phyloP scores from a whole-genome alignment of 2,113 vertebrate genomes.

The Aldabrachelys gigantea region DNA sequence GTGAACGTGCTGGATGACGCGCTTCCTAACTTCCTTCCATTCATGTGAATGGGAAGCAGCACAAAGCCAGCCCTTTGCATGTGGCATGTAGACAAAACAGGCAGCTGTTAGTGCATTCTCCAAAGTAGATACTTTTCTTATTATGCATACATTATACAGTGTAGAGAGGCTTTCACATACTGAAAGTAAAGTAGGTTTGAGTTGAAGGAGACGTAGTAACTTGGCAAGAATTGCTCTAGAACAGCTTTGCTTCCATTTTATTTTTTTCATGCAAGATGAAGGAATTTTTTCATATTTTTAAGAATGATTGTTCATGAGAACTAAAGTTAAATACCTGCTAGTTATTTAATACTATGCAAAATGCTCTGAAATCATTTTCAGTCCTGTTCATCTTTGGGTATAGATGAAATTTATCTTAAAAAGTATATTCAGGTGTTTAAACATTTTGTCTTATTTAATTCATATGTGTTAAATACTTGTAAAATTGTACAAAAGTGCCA shows the following conservation, averaged over 20 bases:
- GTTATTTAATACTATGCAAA: background rate
- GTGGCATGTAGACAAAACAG: background rate
- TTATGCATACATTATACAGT: background rate
- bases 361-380: background rate
- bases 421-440: no score
- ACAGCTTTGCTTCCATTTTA: background rate
- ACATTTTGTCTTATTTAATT: no score
- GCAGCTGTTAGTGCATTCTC: background rate
- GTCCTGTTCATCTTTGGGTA: background rate
- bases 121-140: background rate
- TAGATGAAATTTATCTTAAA: background rate
- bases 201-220: background rate
- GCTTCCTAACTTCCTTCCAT: background rate
- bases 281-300: background rate
- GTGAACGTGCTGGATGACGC: background rate
- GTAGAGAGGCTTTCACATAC: background rate
- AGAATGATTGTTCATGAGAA: background rate
- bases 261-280: background rate
- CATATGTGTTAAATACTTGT: no score
- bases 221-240: background rate
- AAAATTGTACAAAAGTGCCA: background rate
- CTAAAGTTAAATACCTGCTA: background rate
- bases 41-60: background rate
- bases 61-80: background rate
- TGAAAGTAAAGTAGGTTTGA: background rate